Evolutionary conservation across 1,140 invertebrate species (phyloP).

Genomic region (Drosophila subpulchrella): DNA sequence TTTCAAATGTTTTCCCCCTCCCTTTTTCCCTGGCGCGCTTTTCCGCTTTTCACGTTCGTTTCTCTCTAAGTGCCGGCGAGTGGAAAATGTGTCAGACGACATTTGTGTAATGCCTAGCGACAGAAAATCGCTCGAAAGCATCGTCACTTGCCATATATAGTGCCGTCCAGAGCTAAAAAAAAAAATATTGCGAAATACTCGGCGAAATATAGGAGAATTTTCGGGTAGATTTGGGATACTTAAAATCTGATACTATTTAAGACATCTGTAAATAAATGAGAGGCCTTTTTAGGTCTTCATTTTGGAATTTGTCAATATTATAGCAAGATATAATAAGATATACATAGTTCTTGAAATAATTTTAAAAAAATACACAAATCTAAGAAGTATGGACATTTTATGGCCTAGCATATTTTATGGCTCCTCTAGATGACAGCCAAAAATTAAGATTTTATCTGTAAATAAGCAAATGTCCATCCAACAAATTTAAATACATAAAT

Average conservation of each 20-base stretch:
- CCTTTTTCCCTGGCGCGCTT: neutral
- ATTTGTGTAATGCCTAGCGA: conserved; percentile 32
- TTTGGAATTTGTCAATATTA: too few species aligned
- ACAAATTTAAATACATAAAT: conserved; percentile 13
- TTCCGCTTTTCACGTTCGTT: conserved; percentile 29
- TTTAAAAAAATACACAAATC: neutral
- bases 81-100: conserved; percentile 40
- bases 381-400: neutral
- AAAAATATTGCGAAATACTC: conserved; percentile 14
- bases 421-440: neutral
- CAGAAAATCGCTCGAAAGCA: conserved; percentile 3
- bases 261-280: too few species aligned
- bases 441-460: conserved; percentile 4
- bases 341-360: neutral
- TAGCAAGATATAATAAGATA: too few species aligned
- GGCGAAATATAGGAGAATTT: conserved; percentile 6
- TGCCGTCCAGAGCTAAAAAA: conserved; percentile 1
- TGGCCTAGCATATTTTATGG: neutral
- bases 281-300: too few species aligned
- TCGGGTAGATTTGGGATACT: neutral
- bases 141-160: conserved; percentile 31
- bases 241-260: neutral
- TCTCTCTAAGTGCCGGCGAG: conserved; percentile 34
- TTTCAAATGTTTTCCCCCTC: conserved; percentile 31
- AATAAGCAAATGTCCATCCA: conserved; percentile 5